Base-by-base conservation (phyloP, 2,888 invertebrate species). In the Stratiomys singularior region DNA sequence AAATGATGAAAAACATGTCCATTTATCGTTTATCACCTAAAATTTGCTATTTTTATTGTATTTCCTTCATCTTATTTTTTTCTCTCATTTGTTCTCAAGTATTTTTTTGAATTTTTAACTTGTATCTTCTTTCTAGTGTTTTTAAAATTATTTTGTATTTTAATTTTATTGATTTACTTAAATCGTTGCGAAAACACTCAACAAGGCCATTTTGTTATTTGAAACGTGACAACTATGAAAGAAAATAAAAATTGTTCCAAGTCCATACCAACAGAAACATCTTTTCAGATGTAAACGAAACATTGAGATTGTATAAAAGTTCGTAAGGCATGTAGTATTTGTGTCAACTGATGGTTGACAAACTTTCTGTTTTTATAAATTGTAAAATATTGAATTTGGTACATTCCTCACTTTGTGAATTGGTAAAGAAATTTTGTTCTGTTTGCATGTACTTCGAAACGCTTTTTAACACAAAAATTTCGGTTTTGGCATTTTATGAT, bases 101-200 rank as follows among this genome's bases (percentile, higher is more conserved):
- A n/a, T 67, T 80, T 77, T 78, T 78, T 78, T 79, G 78, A 76
- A 74, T 78, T 77, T 76, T 58, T 27, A 37, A 37, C 77, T 80
- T 76, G 58, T 28, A 78, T 69, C 77, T 77, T 78, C 79, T 81
- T 77, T 78, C 81, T 79, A 72, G 80, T 78, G 47, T 80, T 58
- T 76, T 74, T 74, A 37, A 37, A 37, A 52, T 60, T 58, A 60
- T 15, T 52, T 52, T 27, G 25, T 66, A 28, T 30, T 66, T 60
- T 60, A 13, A n/a, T n/a, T 28, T 46, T 67, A 44, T 67, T 67
- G 15, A 64, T 64, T 64, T 44, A n/a, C n/a, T 44, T 67, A 67
- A 67, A 21, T 67, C 67, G 67, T 67, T 67, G 67, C 67, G 18
- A 67, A 64, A 64, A 64, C 37, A 64, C 28, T 64, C n/a, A 67